phyloP scores from a whole-genome alignment of 1,140 invertebrate genomes.

The Odontomachus brunneus region DNA sequence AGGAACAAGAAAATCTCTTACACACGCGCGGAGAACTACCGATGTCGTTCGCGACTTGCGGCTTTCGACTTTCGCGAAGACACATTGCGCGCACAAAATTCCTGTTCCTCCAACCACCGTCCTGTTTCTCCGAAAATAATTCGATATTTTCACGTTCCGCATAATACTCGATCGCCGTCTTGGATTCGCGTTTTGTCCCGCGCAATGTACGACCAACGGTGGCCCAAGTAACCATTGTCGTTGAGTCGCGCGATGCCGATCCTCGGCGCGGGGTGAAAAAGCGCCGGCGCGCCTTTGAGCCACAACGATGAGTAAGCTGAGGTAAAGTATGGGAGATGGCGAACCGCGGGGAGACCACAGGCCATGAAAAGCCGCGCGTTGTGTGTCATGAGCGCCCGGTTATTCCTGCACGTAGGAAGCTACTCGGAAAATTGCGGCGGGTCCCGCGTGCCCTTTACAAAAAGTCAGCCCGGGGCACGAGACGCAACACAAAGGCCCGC shows the following conservation, averaged over 20 bases:
- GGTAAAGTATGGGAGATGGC: constrained; percentile 31
- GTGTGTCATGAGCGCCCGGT: constrained; percentile 36
- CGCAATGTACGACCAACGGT: not conserved
- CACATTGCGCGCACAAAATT: not conserved
- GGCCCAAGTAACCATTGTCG: not conserved
- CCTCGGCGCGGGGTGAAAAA: constrained; percentile 25
- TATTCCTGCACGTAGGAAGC: constrained; percentile 24
- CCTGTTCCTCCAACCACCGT: not conserved
- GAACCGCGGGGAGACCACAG: constrained; percentile 27
- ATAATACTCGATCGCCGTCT: not conserved
- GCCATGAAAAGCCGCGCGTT: constrained; percentile 3
- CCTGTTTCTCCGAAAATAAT: no score
- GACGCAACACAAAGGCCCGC: constrained; percentile 73
- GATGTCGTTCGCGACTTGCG: not conserved
- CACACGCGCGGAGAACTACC: no score
- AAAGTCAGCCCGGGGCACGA: constrained; percentile 81
- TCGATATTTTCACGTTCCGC: not conserved
- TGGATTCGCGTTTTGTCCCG: no score
- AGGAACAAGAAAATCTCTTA: no score
- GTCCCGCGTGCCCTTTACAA: constrained; percentile 55
- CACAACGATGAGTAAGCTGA: constrained; percentile 21
- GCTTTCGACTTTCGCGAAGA: not conserved
- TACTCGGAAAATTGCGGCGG: constrained; percentile 62
- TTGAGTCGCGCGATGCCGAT: constrained; percentile 17
- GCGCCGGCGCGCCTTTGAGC: constrained; percentile 22